Base-by-base conservation (phyloP, 2,888 invertebrate genomes). In the Eupithecia inturbata region DNA sequence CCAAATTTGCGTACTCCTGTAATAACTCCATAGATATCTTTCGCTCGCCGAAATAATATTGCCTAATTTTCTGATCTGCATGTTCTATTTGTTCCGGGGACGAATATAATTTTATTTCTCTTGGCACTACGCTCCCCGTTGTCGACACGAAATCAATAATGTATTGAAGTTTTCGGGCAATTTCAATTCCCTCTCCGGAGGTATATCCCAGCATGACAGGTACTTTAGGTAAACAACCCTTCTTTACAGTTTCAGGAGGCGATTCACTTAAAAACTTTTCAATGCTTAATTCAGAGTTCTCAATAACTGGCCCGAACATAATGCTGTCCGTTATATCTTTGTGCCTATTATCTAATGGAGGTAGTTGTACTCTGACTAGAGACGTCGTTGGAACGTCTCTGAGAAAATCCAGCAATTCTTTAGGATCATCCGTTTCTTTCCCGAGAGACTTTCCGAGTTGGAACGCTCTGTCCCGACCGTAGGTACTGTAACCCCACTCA, bases 181-280 rank as follows among this genome's bases (percentile, higher is more conserved):
- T 85, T 87, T 94, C 92, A 67, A 94, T 92, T 14, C 95, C 95
- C 78, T 95, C 95, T 0, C 89, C 91, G 3, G 93, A 92, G 12
- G 90, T 92, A 77, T 89, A 93, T 41, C 95, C 95, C 60, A 93
- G 77, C 74, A 95, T 91, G 67, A 93, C 72, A 22, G 95, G 93
- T 1, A 94, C 88, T 73, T 91, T 87, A 12, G 88, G 86, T 69
- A 90, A 81, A 31, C 79, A 77, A 5, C 92, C 92, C 71, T 79
- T 85, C 77, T 78, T 87, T 19, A 93, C 84, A 77, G 89, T 82
- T 71, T 88, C 84, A 14, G 79, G 78, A 9, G 93, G 92, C 39
- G 80, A 71, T 78, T 91, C 87, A 7, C 87, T 80, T 77, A 94
- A 78, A 80, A 94, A 95, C 76, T 88, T 89, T 53, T 89, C 87